Base-by-base conservation (phyloP, 2,113 vertebrate species). In the Danionella cerebrum region DNA sequence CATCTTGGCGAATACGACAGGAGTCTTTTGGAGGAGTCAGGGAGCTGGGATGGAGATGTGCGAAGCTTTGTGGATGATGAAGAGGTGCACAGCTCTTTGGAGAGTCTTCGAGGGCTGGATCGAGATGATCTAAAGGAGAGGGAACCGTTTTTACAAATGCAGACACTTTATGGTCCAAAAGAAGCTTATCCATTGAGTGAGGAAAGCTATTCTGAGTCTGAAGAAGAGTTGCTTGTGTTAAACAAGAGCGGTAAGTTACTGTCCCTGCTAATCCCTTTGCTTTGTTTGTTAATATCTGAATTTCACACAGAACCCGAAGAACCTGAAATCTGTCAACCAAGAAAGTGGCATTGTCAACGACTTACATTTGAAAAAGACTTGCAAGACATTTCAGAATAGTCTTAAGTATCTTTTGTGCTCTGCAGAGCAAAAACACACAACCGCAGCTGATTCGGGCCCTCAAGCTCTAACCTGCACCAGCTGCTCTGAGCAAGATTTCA, bases 171-270 rank as follows among this genome's bases (percentile, higher is more conserved):
- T 14, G 25, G 47, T 1, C 18, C 48, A 1, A 31, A 55, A 29
- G 12, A 39, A 8, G 44, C 0, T 29, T 11, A 3, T 66, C 72
- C 9, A 79, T 85, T 18, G 78, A 81, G 13, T 80, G 87, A 60
- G 5, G 74, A 70, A 7, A 36, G 58, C 14, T 25, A 64, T 51
- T 79, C 2, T 68, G 84, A 53, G 69, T 80, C 57, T 83, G 87
- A 0, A 82, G 91, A 24, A 75, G 87, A 35, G 87, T 90, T 36
- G 74, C 87, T 10, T 22, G 10, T 35, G 68, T 86, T 89, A 68
- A 80, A 86, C 44, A 85, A 86, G 57, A 86, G 82, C 72, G 90
- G 91, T 92, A 76, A 80, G 65, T 5, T 1, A 6, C 1, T 33
- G 29, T 33, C 5, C 29, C n/a, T n/a, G n/a, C n/a, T n/a, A n/a